Percentiles rank a stretch among this genome's conserved stretches.
These are phyloP conservation scores for Ornithoptera alexandrae DNA, from an alignment of 2,888 invertebrate genomes.

Conservation along the genomic window DNA sequence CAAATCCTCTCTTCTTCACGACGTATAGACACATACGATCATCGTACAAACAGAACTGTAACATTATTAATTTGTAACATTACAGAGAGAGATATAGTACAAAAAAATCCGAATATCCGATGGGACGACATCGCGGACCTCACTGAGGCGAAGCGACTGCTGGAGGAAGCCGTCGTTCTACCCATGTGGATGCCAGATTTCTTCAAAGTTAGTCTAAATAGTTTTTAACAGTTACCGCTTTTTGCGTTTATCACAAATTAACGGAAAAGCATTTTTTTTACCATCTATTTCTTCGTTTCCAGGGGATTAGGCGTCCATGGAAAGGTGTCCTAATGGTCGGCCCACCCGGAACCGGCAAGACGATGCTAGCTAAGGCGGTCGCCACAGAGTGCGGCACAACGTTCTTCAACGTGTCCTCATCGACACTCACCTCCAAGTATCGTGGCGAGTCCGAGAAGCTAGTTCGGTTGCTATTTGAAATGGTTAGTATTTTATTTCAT, in stretches of 20 bases:
- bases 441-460: constrained; percentile 99
- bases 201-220: constrained; percentile 86
- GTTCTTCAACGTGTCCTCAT: constrained; percentile 98
- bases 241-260: too few species aligned
- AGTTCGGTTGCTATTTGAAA: constrained; percentile 96
- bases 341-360: constrained; percentile 96
- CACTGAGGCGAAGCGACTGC: constrained; percentile 90
- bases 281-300: constrained; percentile 23
- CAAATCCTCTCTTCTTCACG: too few species aligned
- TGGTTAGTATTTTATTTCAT: constrained; percentile 80
- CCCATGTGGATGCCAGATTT: constrained; percentile 99
- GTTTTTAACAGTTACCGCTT: neutral
- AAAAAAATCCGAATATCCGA: constrained; percentile 96
- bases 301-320: constrained; percentile 97
- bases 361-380: constrained; percentile 98
- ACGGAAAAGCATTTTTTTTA: too few species aligned
- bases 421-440: constrained; percentile 98
- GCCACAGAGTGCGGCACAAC: constrained; percentile 99
- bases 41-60: too few species aligned
- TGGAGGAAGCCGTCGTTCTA: constrained; percentile 98
- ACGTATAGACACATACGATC: too few species aligned
- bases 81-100: constrained; percentile 95
- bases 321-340: constrained; percentile 97
- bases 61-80: neutral
- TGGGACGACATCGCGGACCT: constrained; percentile 97